Base-by-base conservation (phyloP, 2,797 vertebrate species). In the Aeoliscus strigatus region DNA sequence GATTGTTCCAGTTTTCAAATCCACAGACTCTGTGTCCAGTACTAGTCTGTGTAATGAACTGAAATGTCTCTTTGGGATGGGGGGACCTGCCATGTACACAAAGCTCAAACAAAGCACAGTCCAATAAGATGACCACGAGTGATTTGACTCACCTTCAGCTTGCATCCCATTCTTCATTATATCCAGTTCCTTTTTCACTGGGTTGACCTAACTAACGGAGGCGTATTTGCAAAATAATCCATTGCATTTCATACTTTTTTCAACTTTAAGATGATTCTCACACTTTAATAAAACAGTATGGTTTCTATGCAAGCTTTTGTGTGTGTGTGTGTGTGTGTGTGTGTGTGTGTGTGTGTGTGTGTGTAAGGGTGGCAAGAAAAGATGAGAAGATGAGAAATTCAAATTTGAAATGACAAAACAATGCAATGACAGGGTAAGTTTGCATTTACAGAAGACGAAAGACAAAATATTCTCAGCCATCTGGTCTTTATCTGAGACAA, bases 41-140 rank as follows among this genome's bases (percentile, higher is more conserved):
- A 57, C 82, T 77, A 63, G 46, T 66, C 55, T 70, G 73, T 54
- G 51, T 57, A 70, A 68, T 65, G 33, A 62, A 38, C 29, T 21
- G 14, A 42, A 12, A 50, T 56, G 57, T 65, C 30, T 67, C 51
- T 59, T 63, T 34, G 39, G 50, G 29, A 63, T 25, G 34, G 40
- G 34, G 40, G 35, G 48, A 49, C 45, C 41, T 51, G 29, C 36
- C 54, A 51, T 71, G 58, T 46, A 25, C 38, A 60, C 3, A 2
- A 55, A 43, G 16, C 50, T 70, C 44, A 41, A 62, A 71, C 48
- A 73, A 70, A 68, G 45, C 34, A 39, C 43, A 28, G 57, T 76
- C 61, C 60, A 76, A 43, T 65, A 59, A 43, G 33, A 37, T 71
- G 69, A 75, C 41, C 63, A 55, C 38, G 51, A 66, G 73, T 46